Conservation (phyloP, 2,888 invertebrate species). For the Nephrotoma flavescens region DNA sequence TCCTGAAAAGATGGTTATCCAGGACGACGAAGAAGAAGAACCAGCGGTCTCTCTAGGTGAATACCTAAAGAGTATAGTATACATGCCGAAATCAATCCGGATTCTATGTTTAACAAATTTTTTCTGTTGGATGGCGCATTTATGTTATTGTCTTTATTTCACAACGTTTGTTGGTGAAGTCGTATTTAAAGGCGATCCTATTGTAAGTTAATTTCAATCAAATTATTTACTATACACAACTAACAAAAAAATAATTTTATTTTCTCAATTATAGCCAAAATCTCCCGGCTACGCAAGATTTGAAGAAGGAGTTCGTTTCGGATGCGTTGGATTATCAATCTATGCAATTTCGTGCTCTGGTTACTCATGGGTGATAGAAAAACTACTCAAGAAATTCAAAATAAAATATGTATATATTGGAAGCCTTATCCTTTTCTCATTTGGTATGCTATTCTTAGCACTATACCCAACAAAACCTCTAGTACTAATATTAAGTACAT, state of each 20-base stretch:
- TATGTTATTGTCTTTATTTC: conserved; percentile 51
- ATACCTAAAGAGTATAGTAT: conserved; percentile 39
- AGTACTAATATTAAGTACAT: conserved; percentile 28
- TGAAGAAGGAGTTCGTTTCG: conserved; percentile 30
- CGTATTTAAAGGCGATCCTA: conserved; percentile 40
- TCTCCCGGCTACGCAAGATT: conserved; percentile 20
- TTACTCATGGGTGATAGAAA: conserved; percentile 29
- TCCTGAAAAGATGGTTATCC: background rate
- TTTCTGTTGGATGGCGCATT: conserved; percentile 50
- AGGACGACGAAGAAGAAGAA: conserved; percentile 11
- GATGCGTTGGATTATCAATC: conserved; percentile 32
- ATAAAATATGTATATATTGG: conserved; percentile 26
- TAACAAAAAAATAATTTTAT: background rate
- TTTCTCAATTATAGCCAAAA: conserved; percentile 5
- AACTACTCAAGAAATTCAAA: conserved; percentile 27
- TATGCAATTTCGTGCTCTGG: conserved; percentile 32
- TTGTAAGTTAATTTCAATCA: conserved; percentile 19
- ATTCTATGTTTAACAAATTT: conserved; percentile 45
- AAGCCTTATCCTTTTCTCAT: conserved; percentile 26
- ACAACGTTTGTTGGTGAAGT: conserved; percentile 52
- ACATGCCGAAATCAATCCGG: conserved; percentile 41
- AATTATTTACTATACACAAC: background rate
- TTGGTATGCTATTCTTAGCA: conserved; percentile 31
- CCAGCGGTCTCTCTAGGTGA: conserved; percentile 21
- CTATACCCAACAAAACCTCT: conserved; percentile 30